Base-by-base conservation (phyloP, 2,888 invertebrate genomes). In the Glaucopsyche alexis region DNA sequence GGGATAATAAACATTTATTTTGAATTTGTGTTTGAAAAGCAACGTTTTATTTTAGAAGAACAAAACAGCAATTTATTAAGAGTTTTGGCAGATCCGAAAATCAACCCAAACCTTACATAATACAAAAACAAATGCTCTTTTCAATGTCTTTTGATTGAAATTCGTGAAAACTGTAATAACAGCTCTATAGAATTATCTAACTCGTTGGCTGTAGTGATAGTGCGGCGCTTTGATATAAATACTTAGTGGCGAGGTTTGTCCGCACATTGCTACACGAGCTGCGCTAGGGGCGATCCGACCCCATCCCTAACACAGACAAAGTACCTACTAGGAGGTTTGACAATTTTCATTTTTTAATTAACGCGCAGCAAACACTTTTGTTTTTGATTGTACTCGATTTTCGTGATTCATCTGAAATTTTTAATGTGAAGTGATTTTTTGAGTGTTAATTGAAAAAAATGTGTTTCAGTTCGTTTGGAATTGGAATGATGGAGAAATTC, bases 311-410 rank as follows among this genome's bases (percentile, higher is more conserved):
- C 77, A 84, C 83, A 64, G 92, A 89, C 88, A 91, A 90, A 89
- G 84, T 90, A 83, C n/a, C n/a, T n/a, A n/a, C 80, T 90, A 89
- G 87, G 85, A 92, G 91, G 91, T 87, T 83, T 80, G 83, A 75
- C 16, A 11, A 49, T 29, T 69, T 67, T 11, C 45, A 67, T 42
- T 45, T 67, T 29, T 67, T 67, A 47, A 45, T 67, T 67, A 11
- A 29, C 29, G 69, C 45, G 69, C 60, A 29, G 55, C 55, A 29
- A 47, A 47, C 47, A 14, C 29, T 60, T 60, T 60, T 60, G 14
- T 11, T 60, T 60, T 38, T 60, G 60, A 60, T 60, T 29, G 60
- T 60, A 60, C 60, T 29, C 5, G 11, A 5, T 55, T 55, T 0
- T 55, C 11, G 29, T 60, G 29, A 60, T 60, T 38, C 8, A 66